Evolutionary conservation across 2,888 invertebrate species (phyloP), one percentile per base, ranked within the genome.

Genomic region (Chrysina gloriosa): DNA sequence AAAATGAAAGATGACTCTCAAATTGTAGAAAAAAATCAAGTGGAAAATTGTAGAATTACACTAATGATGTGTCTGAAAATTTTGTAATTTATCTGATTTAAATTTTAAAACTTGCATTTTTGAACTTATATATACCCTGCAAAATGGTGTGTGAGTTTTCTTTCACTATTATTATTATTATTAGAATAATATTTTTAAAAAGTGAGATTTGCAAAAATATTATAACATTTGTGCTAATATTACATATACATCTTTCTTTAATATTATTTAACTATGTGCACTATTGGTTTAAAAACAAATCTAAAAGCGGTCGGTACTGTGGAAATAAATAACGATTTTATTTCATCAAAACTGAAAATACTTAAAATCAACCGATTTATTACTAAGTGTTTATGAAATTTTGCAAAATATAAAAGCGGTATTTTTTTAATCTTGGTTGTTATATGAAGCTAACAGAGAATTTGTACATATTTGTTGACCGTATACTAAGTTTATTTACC

Each of bases 391-490:
- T 9, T 27, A 29, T 50, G 16, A 27, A 27, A 50, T 50, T 50
- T 50, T 50, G 50, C 50, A 50, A 50, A 50, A 50, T 50, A 50
- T 16, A 11, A 50, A 63, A 64, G 64, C 39, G 64, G 36, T 50
- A n/a, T n/a, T 63, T 27, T 11, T 65, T 34, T 47, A 31, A 25
- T 48, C 48, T 47, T 54, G 34, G 58, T 56, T 21, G 6, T 65
- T 34, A 42, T 47, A 31, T 67, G 19, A 67, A 67, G 63, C 63
- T 19, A 58, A 61, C 34, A 42, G 48, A 63, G 50, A 52, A 58
- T 78, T 82, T 82, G 82, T 82, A 82, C 82, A 82, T 81, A 70
- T 71, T 72, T 78, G 79, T 81, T 81, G 80, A 81, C 82, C 82
- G 82, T 82, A 82, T 82, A 82, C 82, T 79, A 80, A 81, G 74